Base-by-base conservation (phyloP, 2,113 vertebrate species). In the Chaenogobius annularis region DNA sequence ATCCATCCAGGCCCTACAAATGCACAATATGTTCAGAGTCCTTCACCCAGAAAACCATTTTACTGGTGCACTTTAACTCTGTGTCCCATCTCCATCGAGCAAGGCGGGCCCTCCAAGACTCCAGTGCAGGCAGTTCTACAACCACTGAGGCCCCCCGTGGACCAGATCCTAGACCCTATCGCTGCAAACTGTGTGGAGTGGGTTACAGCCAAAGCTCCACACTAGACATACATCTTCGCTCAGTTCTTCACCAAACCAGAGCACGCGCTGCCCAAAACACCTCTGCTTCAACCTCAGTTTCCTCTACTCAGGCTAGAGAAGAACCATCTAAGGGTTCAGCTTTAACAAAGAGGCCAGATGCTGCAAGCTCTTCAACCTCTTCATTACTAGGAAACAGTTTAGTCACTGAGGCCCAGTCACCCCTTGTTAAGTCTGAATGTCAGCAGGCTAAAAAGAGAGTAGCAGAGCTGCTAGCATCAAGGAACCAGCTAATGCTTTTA, bases 121-220 rank as follows among this genome's bases (percentile, higher is more conserved):
- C 96, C 9, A 81, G 85, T 88, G 94, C 92, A 92, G 0, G 94
- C 94, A 75, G 92, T 92, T 23, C 94, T 91, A 0, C 73, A 44
- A 40, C 82, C 0, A 40, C 84, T 0, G 98, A 99, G 78, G 85
- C 94, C 35, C 94, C 96, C 75, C 97, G 94, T 87, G 97, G 95
- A 75, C 95, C 95, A 7, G 97, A 99, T 90, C 95, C 96, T 83
- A 96, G 98, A 81, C 98, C 98, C 6, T 98, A 96, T 77, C 96
- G 98, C 87, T 99, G 98, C 77, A 93, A 94, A 91, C 95, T 96
- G 71, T 99, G 98, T 89, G 98, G 93, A 0, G 96, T 99, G 78
- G 97, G 97, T 66, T 99, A 99, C 31, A 99, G 97, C 90, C 98
- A 99, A 93, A 99, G 98, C 77, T 99, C 98, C 3, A 99, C 98